Base-by-base conservation (phyloP, 2,113 vertebrate species). In the Nipponia nippon region DNA sequence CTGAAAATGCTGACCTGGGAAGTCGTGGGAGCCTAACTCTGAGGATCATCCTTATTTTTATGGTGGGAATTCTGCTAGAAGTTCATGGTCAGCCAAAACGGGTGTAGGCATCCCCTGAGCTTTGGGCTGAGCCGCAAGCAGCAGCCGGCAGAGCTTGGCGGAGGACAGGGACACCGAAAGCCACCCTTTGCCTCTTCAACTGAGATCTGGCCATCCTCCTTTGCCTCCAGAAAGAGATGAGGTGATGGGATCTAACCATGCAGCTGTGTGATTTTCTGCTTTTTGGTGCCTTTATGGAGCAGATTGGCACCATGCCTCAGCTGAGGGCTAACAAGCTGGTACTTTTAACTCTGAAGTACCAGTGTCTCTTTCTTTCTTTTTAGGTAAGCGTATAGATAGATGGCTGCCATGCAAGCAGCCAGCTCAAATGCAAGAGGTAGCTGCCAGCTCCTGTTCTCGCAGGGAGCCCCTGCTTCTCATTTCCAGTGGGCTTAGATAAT, bases 111-210 rank as follows among this genome's bases (percentile, higher is more conserved):
- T 8, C 14, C 38, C 38, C 80, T 27, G 44, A 14, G n/a, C 49
- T 82, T 38, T 3, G 18, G 13, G 55, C 25, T 27, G 42, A 75
- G 75, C 59, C 23, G 42, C 9, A 32, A 61, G 44, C 23, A 75
- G 83, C 67, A 34, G 42, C 14, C 44, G 67, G 53, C 25, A n/a
- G 32, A 52, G 47, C 25, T 16, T 26, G 47, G 36, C 42, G 53
- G 23, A 46, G 55, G n/a, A 30, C 19, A 32, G 14, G 69, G 53
- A 40, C 20, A 47, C 25, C 34, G 1, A 27, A 55, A n/a, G 14
- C 10, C 40, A 36, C 30, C 13, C 23, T 50, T 46, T 0, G 3
- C 16, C 36, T 50, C 66, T 70, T 12, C 0, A 0, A 1, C 2
- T 52, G 38, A 4, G 4, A 7, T 30, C 52, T 25, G 25, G 16